phyloP scores from a whole-genome alignment of 2,888 invertebrate genomes.

The Eumerus sabulonum region DNA sequence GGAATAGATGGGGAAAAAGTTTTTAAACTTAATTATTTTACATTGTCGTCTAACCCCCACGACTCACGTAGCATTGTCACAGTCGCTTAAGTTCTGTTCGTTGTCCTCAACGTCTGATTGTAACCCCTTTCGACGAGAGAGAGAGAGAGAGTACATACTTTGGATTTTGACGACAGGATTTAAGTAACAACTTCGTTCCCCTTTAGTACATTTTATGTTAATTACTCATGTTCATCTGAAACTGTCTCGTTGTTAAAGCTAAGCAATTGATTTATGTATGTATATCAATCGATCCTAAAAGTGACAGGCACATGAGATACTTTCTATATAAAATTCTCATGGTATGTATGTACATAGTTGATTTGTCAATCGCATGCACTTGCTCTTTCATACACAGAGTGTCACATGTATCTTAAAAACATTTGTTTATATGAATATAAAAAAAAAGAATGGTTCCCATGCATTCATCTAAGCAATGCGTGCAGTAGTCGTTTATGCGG shows the following conservation, averaged over 20 bases:
- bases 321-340: neutral
- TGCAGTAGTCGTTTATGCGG: constrained; percentile 59
- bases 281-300: constrained; percentile 65
- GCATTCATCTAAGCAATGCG: constrained; percentile 36
- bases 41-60: constrained; percentile 62
- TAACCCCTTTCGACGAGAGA: constrained; percentile 35
- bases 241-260: constrained; percentile 41
- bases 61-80: constrained; percentile 33
- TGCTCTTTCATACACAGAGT: constrained; percentile 1
- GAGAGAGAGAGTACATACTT: constrained; percentile 14
- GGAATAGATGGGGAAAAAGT: constrained; percentile 59
- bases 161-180: constrained; percentile 55
- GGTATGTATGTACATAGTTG: constrained; percentile 27
- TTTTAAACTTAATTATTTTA: constrained; percentile 72
- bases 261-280: constrained; percentile 70
- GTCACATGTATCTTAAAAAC: constrained; percentile 42
- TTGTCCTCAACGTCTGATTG: constrained; percentile 8
- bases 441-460: constrained; percentile 49
- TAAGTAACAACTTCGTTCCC: constrained; percentile 14
- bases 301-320: constrained; percentile 14
- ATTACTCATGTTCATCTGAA: constrained; percentile 35
- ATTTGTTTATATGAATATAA: constrained; percentile 45
- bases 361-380: constrained; percentile 18
- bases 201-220: constrained; percentile 16
- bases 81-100: constrained; percentile 37